Percentiles rank a stretch among this genome's conserved stretches.
Evolutionary conservation across 30 jellyfish, hydroid and myxozoan species (phyloP).

Genomic region (Hydractinia symbiolongicarpus): DNA sequence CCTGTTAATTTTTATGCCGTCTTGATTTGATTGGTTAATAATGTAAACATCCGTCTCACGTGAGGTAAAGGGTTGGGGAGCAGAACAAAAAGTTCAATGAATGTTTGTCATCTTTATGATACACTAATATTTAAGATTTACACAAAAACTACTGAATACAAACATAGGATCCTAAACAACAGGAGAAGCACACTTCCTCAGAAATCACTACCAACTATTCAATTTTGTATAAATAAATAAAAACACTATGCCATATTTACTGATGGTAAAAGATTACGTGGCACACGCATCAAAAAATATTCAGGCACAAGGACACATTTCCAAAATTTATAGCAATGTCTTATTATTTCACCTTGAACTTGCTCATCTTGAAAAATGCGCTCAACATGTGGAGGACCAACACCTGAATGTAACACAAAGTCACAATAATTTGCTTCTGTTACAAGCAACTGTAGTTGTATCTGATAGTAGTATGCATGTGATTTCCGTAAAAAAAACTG

Average conservation of each 20-base stretch:
- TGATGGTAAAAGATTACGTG: constrained; percentile 42
- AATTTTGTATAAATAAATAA: too few species aligned
- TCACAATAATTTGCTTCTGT: constrained; percentile 57
- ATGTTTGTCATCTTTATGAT: too few species aligned
- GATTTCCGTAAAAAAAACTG: constrained; percentile 31
- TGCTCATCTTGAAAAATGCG: constrained; percentile 37
- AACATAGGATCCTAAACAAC: too few species aligned
- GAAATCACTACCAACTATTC: too few species aligned
- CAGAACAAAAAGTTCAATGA: too few species aligned
- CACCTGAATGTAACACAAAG: constrained; percentile 43
- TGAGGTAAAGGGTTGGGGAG: too few species aligned
- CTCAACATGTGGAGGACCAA: constrained; percentile 58
- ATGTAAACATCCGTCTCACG: too few species aligned
- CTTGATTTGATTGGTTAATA: too few species aligned
- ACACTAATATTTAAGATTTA: too few species aligned
- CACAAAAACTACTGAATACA: too few species aligned
- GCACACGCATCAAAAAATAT: constrained; percentile 58
- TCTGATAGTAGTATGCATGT: constrained; percentile 45
- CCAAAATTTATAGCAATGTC: constrained; percentile 38
- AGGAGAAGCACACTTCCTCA: too few species aligned
- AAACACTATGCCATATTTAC: background rate
- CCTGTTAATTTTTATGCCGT: too few species aligned
- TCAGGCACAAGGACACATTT: constrained; percentile 55
- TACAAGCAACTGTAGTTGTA: constrained; percentile 57
- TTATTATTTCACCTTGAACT: constrained; percentile 21